A percentile compares a stretch with the other conserved stretches of the same genome.
Conservation (phyloP, 2,888 invertebrate genomes). For the Oligia strigilis region DNA sequence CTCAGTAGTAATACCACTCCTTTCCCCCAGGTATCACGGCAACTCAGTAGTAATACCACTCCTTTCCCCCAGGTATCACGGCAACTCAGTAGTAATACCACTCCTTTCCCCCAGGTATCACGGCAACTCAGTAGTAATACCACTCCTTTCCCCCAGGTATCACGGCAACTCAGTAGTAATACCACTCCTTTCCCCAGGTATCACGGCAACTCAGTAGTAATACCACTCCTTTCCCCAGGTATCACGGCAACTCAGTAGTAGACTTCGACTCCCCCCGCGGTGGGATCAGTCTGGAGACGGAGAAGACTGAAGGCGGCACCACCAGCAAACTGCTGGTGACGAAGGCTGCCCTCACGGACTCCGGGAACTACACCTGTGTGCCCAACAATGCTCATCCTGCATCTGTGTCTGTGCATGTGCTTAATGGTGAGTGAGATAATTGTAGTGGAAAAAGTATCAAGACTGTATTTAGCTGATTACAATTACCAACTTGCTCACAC, state of each 20-base stretch:
- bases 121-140: slow-evolving; percentile 91
- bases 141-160: slow-evolving; percentile 91
- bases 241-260: slow-evolving; percentile 95
- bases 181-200: too few species aligned
- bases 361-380: slow-evolving; percentile 97
- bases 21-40: slow-evolving; percentile 94
- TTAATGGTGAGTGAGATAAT: slow-evolving; percentile 92
- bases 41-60: slow-evolving; percentile 91
- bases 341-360: slow-evolving; percentile 95
- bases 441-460: not conserved
- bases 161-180: slow-evolving; percentile 85
- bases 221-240: slow-evolving; percentile 88
- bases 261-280: slow-evolving; percentile 96
- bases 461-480: not conserved
- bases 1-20: slow-evolving; percentile 89
- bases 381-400: slow-evolving; percentile 96
- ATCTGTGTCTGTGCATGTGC: slow-evolving; percentile 95
- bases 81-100: not conserved
- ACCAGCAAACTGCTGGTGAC: slow-evolving; percentile 96
- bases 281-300: slow-evolving; percentile 96
- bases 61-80: slow-evolving; percentile 94
- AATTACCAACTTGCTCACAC: not conserved
- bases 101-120: slow-evolving; percentile 92
- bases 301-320: slow-evolving; percentile 96
- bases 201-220: not conserved